phyloP scores from a whole-genome alignment of 2,888 invertebrate species.

The Creontiades dilutus region DNA sequence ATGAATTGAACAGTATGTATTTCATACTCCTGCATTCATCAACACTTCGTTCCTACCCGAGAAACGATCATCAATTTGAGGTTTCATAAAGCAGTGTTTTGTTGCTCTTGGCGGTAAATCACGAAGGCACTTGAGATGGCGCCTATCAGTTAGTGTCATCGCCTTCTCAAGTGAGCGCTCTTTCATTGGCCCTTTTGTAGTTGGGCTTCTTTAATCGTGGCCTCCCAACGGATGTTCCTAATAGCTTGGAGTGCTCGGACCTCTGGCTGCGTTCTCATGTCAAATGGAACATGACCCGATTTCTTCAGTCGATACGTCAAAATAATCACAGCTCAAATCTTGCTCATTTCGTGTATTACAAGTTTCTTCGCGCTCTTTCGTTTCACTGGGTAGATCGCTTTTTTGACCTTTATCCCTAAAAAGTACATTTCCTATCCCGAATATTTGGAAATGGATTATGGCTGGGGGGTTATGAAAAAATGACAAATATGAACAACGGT shows the following conservation, averaged over 20 bases:
- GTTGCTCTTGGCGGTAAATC: background rate
- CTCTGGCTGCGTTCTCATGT: slow-evolving; percentile 33
- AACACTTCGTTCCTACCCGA: too few relatives aligned
- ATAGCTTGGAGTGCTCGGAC: background rate
- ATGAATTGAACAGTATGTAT: too few relatives aligned
- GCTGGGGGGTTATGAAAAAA: too few relatives aligned
- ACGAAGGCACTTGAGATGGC: slow-evolving; percentile 24
- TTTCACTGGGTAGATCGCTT: too few relatives aligned
- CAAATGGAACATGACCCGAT: slow-evolving; percentile 4
- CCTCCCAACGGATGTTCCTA: slow-evolving; percentile 54
- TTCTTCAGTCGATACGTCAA: slow-evolving; percentile 9
- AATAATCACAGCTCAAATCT: background rate
- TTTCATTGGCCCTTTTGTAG: slow-evolving; percentile 49
- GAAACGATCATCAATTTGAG: background rate
- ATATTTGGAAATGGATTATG: too few relatives aligned
- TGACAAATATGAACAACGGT: too few relatives aligned
- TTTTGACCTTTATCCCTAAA: too few relatives aligned
- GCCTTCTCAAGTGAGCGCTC: slow-evolving; percentile 40
- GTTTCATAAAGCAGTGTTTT: background rate
- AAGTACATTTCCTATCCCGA: too few relatives aligned
- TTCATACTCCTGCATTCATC: too few relatives aligned
- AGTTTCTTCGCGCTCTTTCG: too few relatives aligned
- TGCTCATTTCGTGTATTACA: background rate
- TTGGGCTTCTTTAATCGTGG: slow-evolving; percentile 49
- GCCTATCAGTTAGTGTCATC: slow-evolving; percentile 62